Conservation (phyloP, 1,140 invertebrate genomes). For the Anagrus nilaparvatae region DNA sequence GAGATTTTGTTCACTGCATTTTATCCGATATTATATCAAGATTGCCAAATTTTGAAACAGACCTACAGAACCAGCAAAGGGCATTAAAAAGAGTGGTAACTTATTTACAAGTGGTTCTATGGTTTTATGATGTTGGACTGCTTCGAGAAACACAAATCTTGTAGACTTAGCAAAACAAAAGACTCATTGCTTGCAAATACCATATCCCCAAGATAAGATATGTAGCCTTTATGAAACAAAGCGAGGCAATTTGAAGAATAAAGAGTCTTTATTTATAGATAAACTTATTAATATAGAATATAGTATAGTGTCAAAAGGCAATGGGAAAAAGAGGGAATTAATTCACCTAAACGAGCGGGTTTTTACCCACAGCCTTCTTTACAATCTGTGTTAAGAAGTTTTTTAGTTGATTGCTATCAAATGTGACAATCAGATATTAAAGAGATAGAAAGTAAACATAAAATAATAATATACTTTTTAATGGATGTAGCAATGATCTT, state of each 20-base stretch:
- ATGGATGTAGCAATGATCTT: constrained; percentile 61
- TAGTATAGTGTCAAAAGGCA: constrained; percentile 30
- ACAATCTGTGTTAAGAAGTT: constrained; percentile 61
- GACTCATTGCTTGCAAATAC: constrained; percentile 21
- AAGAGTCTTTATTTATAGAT: constrained; percentile 44
- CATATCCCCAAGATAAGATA: constrained; percentile 27
- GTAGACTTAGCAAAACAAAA: constrained; percentile 26
- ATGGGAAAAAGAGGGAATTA: constrained; percentile 55
- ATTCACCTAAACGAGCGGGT: no score
- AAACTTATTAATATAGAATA: constrained; percentile 46
- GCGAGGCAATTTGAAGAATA: constrained; percentile 8
- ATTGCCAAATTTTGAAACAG: constrained; percentile 26
- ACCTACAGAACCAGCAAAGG: constrained; percentile 49
- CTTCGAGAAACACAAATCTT: constrained; percentile 55
- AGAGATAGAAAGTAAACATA: constrained; percentile 68
- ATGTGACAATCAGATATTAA: constrained; percentile 18
- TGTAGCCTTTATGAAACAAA: constrained; percentile 21
- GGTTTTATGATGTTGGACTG: constrained; percentile 64
- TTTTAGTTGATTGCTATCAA: constrained; percentile 50
- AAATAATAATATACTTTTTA: constrained; percentile 67
- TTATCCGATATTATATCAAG: constrained; percentile 39
- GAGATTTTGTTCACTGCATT: constrained; percentile 45
- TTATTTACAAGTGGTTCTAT: constrained; percentile 74
- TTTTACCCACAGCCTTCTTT: constrained; percentile 73
- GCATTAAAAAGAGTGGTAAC: constrained; percentile 54